These are phyloP conservation scores for Triplophysa bombifrons DNA, from an alignment of 2,797 vertebrate species.

Conservation along the genomic window DNA sequence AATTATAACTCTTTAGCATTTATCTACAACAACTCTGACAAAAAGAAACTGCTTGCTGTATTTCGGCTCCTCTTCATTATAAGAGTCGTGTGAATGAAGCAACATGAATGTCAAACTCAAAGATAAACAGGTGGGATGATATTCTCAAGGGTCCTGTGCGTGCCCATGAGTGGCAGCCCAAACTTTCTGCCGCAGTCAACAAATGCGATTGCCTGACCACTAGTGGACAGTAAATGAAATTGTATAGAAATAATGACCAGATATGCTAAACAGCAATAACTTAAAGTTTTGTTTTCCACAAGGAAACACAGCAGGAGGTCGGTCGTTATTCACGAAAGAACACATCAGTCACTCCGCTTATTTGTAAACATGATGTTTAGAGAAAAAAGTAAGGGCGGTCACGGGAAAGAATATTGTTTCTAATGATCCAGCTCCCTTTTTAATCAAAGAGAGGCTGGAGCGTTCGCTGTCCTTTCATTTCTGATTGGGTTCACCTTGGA, in stretches of 20 bases:
- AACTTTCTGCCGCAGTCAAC: neutral
- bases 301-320: slow-evolving; percentile 39
- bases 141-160: neutral
- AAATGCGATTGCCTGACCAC: neutral
- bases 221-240: neutral
- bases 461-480: slow-evolving; percentile 3
- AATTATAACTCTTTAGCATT: neutral
- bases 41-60: slow-evolving; percentile 1
- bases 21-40: neutral
- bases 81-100: neutral
- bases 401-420: slow-evolving; percentile 25
- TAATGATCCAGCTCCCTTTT: slow-evolving; percentile 26
- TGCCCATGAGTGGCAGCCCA: neutral
- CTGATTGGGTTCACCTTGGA: slow-evolving; percentile 38
- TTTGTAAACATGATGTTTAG: slow-evolving; percentile 51
- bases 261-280: slow-evolving; percentile 30
- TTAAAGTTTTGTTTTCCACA: slow-evolving; percentile 19
- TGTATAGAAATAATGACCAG: slow-evolving; percentile 19
- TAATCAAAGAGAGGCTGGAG: slow-evolving; percentile 31
- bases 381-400: neutral
- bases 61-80: slow-evolving; percentile 19
- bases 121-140: slow-evolving; percentile 31
- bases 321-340: slow-evolving; percentile 49
- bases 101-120: slow-evolving; percentile 31
- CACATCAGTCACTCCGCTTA: slow-evolving; percentile 47